Base-by-base conservation (phyloP, 1,140 invertebrate genomes). In the Drosophila kepulauana region DNA sequence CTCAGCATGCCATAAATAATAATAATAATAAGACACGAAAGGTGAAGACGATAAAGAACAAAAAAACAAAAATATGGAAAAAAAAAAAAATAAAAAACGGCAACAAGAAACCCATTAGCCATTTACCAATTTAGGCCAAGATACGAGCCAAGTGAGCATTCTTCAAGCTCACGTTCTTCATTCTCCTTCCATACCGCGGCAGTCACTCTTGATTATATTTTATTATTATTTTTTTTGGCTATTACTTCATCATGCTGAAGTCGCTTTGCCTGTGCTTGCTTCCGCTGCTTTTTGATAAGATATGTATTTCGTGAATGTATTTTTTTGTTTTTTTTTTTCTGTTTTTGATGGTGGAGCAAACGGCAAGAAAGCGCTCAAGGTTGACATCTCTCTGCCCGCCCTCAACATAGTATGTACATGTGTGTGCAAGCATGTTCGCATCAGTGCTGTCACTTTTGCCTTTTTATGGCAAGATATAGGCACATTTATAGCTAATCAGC, bases 181-280 rank as follows among this genome's bases (percentile, higher is more conserved):
- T 63, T 13, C 38, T 28, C 15, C 30, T 16, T 43, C 5, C 62
- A 52, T 45, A 6, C 51, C 41, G 15, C 35, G 33, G 4, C 76
- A 59, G 16, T 54, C 73, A 64, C 15, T 43, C 11, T 71, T 88
- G 84, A 88, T 88, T 70, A 82, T 78, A 75, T 69, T 79, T 67
- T 75, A 45, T 69, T 85, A 75, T 81, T 38, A 38, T 66, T 43
- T 67, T 68, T 86, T 87, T 79, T 51, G 75, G 68, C 49, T 77
- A 87, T 87, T 87, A 87, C 82, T 87, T 87, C 82, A 87, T 84
- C 82, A 73, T 45, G 51, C 51, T 43, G 59, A 30, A 64, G 61
- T 48, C 52, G 45, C 52, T 38, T 59, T 51, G 56, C 66, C 51
- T 49, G 63, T 46, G 62, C 67, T 54, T 54, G 80, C 69, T 86